Base-by-base conservation (phyloP, 2,113 vertebrate species). In the Carassius gibelio region DNA sequence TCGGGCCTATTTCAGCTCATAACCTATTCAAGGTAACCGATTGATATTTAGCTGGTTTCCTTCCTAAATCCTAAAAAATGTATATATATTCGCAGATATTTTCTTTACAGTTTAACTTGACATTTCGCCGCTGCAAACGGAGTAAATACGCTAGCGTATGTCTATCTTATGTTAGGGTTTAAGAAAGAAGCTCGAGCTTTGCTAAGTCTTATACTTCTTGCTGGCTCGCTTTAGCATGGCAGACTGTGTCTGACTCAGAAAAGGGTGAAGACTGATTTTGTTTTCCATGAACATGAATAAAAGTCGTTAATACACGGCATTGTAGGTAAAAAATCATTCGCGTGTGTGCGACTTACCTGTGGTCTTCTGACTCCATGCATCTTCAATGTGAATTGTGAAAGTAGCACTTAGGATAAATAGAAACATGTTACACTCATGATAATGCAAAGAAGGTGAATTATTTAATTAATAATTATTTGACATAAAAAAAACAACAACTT, bases 1-100 rank as follows among this genome's bases (percentile, higher is more conserved):
- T 86, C 74, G 23, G 84, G 75, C 81, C 87, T 88, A 59, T 14
- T 45, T 75, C 34, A 74, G 68, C 45, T 79, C 45, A 55, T 45
- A 82, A 55, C 8, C 26, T 55, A 9, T 17, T 72, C 57, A 26
- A 57, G 84, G 57, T 81, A 64, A 85, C 21, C 8, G 26, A 57
- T 7, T 50, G 34, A 75, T 57, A 71, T 36, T 26, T 66, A 55
- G 17, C 36, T 76, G 48, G 23, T 42, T 8, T 4, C 1, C 19
- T 76, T 84, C 9, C 38, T 8, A 19, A 8, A 55, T 64, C 19
- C 6, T 15, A 34, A 4, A 3, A 3, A 15, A 1, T 26, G 3
- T 0, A 15, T 1, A 0, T 10, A 9, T 57, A 17, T 52, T 42
- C 3, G 0, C 0, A 66, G 11, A 26, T 6, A 0, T 8, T 19